Evolutionary conservation across 2,113 vertebrate genomes (phyloP), one percentile per base, ranked within the genome.

Genomic region (Rhegmatorhina hoffmannsi): DNA sequence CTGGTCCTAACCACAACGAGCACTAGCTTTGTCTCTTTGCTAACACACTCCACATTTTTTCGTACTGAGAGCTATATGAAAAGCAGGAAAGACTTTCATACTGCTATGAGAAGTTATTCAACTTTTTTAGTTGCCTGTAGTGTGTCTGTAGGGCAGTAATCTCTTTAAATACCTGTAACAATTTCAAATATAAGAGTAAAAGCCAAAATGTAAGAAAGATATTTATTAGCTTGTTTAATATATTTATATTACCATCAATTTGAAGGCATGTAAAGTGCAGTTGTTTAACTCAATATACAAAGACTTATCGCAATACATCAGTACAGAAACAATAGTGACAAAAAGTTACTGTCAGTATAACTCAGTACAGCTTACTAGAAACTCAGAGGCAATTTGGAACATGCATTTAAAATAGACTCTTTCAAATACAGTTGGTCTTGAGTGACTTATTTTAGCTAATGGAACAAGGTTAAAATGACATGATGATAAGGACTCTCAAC

Each of bases 391-490:
- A 95, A 77, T 89, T 94, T 90, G 56, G 63, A 94, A 89, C 56
- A 40, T 28, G 59, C 91, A 21, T 92, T 92, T 96, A 81, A 97
- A 96, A 96, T 38, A 96, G 77, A 78, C 16, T 76, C 66, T 92
- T 82, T 72, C 72, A 92, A 87, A 81, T 66, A 69, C 58, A 82
- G 93, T 91, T 81, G 74, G 80, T 95, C 58, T 94, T 91, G 38
- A 89, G 74, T 92, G 87, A 94, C 49, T 94, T 90, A 76, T 90
- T 86, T 89, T 89, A 84, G 69, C 59, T 86, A 96, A 92, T 94
- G 87, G 69, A 94, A 93, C 73, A 89, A 93, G 66, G 76, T 96
- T 96, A 96, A 96, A 96, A 90, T 70, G 91, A 90, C 87, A 95
- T n/a, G 66, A 86, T 87, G 90, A 96, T 87, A 96, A 89, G 84